Conservation (phyloP, 2,888 invertebrate species). For the Clepsis dumicolana region DNA sequence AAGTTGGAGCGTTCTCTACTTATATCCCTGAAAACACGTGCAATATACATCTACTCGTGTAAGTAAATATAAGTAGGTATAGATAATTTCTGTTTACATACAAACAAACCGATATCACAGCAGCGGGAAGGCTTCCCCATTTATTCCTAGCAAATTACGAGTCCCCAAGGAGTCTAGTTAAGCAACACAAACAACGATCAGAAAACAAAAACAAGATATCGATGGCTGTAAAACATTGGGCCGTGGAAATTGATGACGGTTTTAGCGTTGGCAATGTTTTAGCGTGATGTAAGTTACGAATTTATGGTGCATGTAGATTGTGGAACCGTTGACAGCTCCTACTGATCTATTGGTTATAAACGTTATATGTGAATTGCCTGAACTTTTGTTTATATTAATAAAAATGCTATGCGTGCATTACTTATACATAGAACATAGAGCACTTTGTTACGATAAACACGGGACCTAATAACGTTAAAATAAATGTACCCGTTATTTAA, state of each 20-base stretch:
- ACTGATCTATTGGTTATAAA: too few relatives aligned
- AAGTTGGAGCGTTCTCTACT: neutral
- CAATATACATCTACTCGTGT: neutral
- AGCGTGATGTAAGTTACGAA: neutral
- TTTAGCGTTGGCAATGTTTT: neutral
- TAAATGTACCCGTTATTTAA: too few relatives aligned
- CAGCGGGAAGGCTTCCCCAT: neutral
- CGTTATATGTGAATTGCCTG: too few relatives aligned
- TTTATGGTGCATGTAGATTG: neutral
- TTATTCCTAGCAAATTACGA: slow-evolving; percentile 30
- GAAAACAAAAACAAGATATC: slow-evolving; percentile 25
- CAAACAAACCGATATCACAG: neutral
- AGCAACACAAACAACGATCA: slow-evolving; percentile 12
- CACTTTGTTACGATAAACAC: too few relatives aligned
- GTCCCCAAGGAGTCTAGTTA: slow-evolving; percentile 8
- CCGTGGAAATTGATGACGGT: neutral
- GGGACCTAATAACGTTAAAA: too few relatives aligned
- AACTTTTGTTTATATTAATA: too few relatives aligned
- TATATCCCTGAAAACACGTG: neutral
- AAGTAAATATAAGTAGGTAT: too few relatives aligned
- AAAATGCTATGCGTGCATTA: too few relatives aligned
- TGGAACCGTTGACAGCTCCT: neutral
- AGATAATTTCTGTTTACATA: slow-evolving; percentile 1
- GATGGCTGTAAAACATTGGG: neutral
- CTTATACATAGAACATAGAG: too few relatives aligned